Evolutionary conservation across 2,888 invertebrate species (phyloP).

Genomic region (Galeruca laticollis): DNA sequence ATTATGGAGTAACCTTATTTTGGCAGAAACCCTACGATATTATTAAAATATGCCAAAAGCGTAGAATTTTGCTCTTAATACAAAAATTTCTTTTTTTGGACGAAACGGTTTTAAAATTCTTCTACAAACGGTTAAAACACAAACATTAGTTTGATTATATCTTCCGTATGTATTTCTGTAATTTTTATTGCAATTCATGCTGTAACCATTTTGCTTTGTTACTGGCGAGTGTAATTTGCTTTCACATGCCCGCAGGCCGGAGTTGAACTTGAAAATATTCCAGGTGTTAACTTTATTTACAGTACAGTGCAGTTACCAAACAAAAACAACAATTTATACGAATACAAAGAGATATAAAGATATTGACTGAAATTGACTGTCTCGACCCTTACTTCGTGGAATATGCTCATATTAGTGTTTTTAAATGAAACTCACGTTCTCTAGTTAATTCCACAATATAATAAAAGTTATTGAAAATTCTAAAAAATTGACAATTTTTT

Average conservation of each 20-base stretch:
- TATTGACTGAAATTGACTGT: no score
- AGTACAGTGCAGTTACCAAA: constrained; percentile 2
- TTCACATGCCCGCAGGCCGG: constrained; percentile 39
- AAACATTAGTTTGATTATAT: neutral
- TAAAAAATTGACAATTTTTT: no score
- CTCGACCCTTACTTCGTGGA: no score
- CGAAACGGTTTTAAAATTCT: neutral
- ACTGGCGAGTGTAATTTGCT: constrained; percentile 34
- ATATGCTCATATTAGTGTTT: no score
- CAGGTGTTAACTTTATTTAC: constrained; percentile 39
- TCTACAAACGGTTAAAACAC: neutral
- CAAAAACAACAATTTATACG: neutral
- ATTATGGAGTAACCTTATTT: no score
- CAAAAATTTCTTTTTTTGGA: no score
- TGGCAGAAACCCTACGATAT: no score
- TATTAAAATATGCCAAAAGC: no score
- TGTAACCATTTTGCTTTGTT: constrained; percentile 42
- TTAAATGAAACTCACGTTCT: no score
- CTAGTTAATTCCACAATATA: no score
- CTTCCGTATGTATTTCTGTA: constrained; percentile 4
- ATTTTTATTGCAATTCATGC: constrained; percentile 31
- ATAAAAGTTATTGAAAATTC: no score
- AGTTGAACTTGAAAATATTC: constrained; percentile 39
- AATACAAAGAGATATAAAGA: neutral
- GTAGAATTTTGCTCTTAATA: no score